Conservation (phyloP, 1,140 invertebrate genomes). For the Ceratosolen fusciceps region DNA sequence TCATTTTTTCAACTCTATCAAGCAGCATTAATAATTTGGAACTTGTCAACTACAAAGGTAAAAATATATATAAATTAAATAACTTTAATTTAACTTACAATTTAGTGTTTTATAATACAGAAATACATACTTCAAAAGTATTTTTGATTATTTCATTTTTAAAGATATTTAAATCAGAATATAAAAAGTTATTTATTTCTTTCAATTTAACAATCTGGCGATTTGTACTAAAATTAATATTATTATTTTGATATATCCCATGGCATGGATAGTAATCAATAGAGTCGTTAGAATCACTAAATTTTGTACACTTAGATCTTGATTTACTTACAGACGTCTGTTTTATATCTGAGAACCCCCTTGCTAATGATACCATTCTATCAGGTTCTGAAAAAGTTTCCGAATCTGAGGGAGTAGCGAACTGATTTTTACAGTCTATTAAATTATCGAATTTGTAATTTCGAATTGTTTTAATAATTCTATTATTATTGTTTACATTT, state of each 20-base stretch:
- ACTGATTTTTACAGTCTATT: slow-evolving; percentile 52
- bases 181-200: slow-evolving; percentile 60
- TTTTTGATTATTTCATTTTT: slow-evolving; percentile 55
- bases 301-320: slow-evolving; percentile 58
- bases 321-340: slow-evolving; percentile 54
- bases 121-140: slow-evolving; percentile 55
- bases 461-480: slow-evolving; percentile 39
- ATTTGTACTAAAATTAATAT: slow-evolving; percentile 57
- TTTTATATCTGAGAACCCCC: slow-evolving; percentile 76
- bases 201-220: slow-evolving; percentile 61
- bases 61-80: slow-evolving; percentile 7
- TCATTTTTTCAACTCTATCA: slow-evolving; percentile 59
- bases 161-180: slow-evolving; percentile 59
- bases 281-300: slow-evolving; percentile 67
- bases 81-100: background rate
- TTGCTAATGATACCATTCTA: slow-evolving; percentile 82
- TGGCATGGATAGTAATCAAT: slow-evolving; percentile 60
- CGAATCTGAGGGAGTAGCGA: slow-evolving; percentile 77
- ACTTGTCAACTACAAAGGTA: slow-evolving; percentile 57
- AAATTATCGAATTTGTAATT: slow-evolving; percentile 60
- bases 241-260: slow-evolving; percentile 59
- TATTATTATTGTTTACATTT: slow-evolving; percentile 27
- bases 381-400: slow-evolving; percentile 90
- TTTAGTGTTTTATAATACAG: background rate
- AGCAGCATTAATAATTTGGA: slow-evolving; percentile 62